Conservation (phyloP, 2,888 invertebrate species). For the Mesochorus sp. region DNA sequence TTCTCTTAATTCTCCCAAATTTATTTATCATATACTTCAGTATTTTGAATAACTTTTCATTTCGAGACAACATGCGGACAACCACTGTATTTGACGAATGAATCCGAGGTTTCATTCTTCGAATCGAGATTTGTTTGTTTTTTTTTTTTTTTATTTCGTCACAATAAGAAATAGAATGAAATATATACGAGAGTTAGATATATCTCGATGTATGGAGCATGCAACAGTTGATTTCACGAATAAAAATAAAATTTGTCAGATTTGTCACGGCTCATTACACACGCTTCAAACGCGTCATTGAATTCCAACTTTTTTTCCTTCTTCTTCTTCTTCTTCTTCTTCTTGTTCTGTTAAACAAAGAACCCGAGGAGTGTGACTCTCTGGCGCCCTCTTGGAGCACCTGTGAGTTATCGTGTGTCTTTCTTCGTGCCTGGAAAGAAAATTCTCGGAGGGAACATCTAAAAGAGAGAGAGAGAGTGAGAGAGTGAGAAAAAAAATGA, state of each 20-base stretch:
- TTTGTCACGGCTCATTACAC: no score
- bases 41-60: no score
- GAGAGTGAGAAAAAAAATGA: slow-evolving; percentile 6
- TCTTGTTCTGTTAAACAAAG: slow-evolving; percentile 11
- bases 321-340: not conserved
- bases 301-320: not conserved
- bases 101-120: no score
- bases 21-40: no score
- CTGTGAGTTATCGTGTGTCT: slow-evolving; percentile 45
- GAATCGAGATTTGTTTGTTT: no score
- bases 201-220: no score
- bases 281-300: no score
- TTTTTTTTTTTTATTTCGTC: no score
- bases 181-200: no score
- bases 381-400: slow-evolving; percentile 33
- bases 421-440: slow-evolving; percentile 18
- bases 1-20: not conserved
- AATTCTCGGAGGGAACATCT: slow-evolving; percentile 12
- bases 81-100: no score
- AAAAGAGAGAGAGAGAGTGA: slow-evolving; percentile 4
- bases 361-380: slow-evolving; percentile 25
- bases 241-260: slow-evolving; percentile 6
- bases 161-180: no score
- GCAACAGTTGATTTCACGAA: slow-evolving; percentile 28
- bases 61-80: no score